Evolutionary conservation across 1,140 invertebrate genomes (phyloP), one percentile per base, ranked within the genome.

Genomic region (Scaptomyza montana): DNA sequence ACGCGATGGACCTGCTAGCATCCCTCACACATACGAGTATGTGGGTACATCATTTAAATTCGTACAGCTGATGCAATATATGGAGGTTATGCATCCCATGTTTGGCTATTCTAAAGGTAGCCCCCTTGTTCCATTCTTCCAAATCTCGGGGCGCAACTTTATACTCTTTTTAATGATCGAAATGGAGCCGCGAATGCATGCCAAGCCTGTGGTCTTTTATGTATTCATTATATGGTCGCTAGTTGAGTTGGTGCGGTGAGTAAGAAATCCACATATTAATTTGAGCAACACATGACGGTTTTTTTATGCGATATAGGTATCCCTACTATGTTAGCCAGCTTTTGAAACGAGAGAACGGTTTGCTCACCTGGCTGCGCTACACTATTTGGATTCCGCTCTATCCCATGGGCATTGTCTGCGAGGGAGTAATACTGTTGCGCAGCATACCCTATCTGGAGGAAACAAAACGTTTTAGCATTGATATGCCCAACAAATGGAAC

Each of bases 311-410:
- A 28, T 36, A 25, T 16, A 91, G 97, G 77, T 99, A 99, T 93
- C 97, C 97, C 12, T 99, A 96, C 92, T 99, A 99, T 91, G 95
- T 98, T 89, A 93, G 95, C 0, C 95, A 97, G 89, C 91, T 97
- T 4, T 94, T 97, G 65, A 95, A 97, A 36, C 93, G 94, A 30
- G 94, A 97, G 70, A 93, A 97, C 54, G 93, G 94, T 41, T 80
- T 97, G 13, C 90, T 99, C n/a, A 98, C 97, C 0, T 99, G 98
- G 98, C 92, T 98, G 0, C 94, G 98, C 28, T 99, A 99, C 87
- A 97, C 96, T 0, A 94, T 98, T 36, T 99, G 98, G 98, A 98
- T 99, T 65, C 95, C 96, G 0, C 93, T 99, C 0, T 99, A 98
- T 92, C 98, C 98, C 0, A 84, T 98, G 50, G 98, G 97, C 12